These are phyloP conservation scores for Phenganax marumi DNA, from an alignment of 92 coral and sea anemone genomes.

Conservation along the genomic window DNA sequence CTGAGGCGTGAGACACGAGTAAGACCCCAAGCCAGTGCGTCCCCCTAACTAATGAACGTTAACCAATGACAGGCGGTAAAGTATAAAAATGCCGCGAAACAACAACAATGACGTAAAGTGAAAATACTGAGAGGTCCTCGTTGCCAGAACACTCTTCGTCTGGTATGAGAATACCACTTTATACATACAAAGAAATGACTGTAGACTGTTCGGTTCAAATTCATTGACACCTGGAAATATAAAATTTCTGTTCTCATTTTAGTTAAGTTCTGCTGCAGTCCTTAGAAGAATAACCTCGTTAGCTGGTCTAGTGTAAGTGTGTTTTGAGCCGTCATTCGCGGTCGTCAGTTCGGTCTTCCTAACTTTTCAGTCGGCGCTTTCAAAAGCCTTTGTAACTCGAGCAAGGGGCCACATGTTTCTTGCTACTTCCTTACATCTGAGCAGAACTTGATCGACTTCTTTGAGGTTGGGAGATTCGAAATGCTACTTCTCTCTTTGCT, in stretches of 20 bases:
- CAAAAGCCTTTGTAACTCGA: conserved; percentile 5
- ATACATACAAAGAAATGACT: too few species aligned
- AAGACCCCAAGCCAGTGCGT: not conserved
- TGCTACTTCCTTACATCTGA: conserved; percentile 28
- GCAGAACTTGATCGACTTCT: conserved; percentile 48
- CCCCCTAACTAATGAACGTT: conserved; percentile 1
- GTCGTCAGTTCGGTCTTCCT: conserved; percentile 46
- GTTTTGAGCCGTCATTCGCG: conserved; percentile 41
- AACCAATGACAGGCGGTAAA: too few species aligned
- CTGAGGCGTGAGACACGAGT: conserved; percentile 10
- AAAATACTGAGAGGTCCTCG: not conserved
- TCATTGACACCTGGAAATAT: too few species aligned
- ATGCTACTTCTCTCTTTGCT: conserved; percentile 51
- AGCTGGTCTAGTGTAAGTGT: conserved; percentile 38
- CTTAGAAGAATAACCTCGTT: conserved; percentile 44
- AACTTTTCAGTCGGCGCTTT: conserved; percentile 36
- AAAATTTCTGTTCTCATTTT: too few species aligned
- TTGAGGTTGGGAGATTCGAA: conserved; percentile 31
- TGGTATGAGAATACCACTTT: too few species aligned
- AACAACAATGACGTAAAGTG: not conserved
- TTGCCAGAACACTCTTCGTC: not conserved
- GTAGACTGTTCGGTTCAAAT: too few species aligned
- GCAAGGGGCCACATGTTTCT: conserved; percentile 47
- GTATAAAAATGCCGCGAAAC: too few species aligned
- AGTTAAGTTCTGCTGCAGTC: too few species aligned